phyloP scores from a whole-genome alignment of 2,797 vertebrate species.

The Enteromius anoplus region DNA sequence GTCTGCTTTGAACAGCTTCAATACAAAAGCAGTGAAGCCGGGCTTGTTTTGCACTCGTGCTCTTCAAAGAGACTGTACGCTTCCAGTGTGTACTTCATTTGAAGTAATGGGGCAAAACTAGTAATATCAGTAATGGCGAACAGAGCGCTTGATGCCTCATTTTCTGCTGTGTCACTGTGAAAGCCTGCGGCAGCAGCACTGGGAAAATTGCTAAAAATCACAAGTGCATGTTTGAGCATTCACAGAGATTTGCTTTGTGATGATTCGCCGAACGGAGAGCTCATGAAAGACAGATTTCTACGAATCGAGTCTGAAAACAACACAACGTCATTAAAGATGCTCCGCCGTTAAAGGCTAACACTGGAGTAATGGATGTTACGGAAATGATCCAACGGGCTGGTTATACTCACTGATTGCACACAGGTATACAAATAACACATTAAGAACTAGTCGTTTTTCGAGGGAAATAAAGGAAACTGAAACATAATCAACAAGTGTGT shows the following conservation, averaged over 20 bases:
- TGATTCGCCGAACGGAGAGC: neutral
- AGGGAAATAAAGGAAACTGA: neutral
- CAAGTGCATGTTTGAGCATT: slow-evolving; percentile 10
- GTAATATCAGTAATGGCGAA: slow-evolving; percentile 32
- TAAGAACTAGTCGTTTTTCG: neutral
- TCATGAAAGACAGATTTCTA: neutral
- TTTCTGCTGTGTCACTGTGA: slow-evolving; percentile 28
- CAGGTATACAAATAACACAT: neutral
- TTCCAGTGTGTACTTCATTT: slow-evolving; percentile 2
- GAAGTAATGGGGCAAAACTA: neutral
- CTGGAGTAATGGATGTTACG: neutral
- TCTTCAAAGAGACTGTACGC: neutral
- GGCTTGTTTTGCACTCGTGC: slow-evolving; percentile 8
- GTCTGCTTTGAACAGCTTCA: neutral
- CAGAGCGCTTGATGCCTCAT: neutral
- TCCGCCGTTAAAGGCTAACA: no score
- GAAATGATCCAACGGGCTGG: neutral
- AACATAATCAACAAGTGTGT: slow-evolving; percentile 34
- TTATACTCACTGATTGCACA: neutral
- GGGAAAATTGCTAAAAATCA: slow-evolving; percentile 24
- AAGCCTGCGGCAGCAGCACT: neutral
- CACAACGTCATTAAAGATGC: neutral
- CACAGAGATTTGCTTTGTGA: neutral
- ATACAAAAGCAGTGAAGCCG: neutral
- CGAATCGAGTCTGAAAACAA: slow-evolving; percentile 4